phyloP scores from a whole-genome alignment of 2,797 vertebrate species.

The Lemur catta region DNA sequence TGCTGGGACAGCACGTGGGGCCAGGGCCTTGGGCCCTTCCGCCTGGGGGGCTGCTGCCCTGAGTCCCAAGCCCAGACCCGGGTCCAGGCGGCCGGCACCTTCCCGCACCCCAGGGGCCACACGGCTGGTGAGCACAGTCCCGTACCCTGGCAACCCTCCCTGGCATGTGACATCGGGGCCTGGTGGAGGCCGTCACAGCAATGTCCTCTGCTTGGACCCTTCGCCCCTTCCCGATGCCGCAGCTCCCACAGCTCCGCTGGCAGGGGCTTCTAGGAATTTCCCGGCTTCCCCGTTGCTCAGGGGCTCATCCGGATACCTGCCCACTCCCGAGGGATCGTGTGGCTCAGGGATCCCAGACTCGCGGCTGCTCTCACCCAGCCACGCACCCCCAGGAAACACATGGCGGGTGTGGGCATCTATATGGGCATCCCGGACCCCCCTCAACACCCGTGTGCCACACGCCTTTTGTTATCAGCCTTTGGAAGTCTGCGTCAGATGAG shows the following conservation, averaged over 20 bases:
- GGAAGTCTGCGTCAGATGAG: fast-evolving
- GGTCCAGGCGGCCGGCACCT: fast-evolving
- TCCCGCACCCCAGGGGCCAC: no score
- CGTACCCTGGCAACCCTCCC: background rate
- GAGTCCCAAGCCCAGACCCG: background rate
- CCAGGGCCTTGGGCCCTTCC: background rate
- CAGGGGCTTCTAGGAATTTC: background rate
- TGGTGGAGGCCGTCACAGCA: background rate
- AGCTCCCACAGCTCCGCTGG: fast-evolving
- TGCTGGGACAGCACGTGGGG: no score
- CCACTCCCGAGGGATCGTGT: fast-evolving
- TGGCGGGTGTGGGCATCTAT: fast-evolving
- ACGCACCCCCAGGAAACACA: fast-evolving
- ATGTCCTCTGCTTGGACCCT: background rate
- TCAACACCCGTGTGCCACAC: fast-evolving
- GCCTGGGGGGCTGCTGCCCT: fast-evolving
- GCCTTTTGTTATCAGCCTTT: fast-evolving
- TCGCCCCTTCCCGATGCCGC: background rate
- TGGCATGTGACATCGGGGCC: background rate
- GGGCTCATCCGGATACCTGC: background rate
- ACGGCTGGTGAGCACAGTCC: fast-evolving
- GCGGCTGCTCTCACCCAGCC: fast-evolving
- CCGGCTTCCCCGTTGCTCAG: fast-evolving
- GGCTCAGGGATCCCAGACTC: background rate
- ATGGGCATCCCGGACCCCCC: fast-evolving